A percentile compares a stretch with the other conserved stretches of the same genome.
Conservation (phyloP, 2,888 invertebrate species). For the Lycaena phlaeas region DNA sequence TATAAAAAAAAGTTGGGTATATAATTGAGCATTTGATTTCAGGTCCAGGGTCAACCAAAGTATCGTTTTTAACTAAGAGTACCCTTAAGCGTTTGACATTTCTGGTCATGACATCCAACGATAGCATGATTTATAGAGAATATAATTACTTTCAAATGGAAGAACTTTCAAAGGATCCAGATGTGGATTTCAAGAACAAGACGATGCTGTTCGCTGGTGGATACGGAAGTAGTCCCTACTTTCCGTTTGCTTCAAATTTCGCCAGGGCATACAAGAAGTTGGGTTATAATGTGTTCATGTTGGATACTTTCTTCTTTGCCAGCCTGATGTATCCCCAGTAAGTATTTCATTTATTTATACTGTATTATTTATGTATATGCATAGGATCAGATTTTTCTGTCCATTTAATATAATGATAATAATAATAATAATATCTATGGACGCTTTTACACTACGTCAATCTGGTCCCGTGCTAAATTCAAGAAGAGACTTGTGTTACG, state of each 20-base stretch:
- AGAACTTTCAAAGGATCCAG: not conserved
- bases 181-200: not conserved
- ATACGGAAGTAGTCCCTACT: not conserved
- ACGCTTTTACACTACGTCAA: too few species aligned
- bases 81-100: not conserved
- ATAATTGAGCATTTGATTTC: too few species aligned
- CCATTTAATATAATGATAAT: too few species aligned
- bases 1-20: too few species aligned
- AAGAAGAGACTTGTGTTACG: too few species aligned
- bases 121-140: not conserved
- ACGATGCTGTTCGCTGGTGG: slow-evolving; percentile 3
- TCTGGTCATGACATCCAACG: not conserved
- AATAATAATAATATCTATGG: too few species aligned
- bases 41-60: not conserved
- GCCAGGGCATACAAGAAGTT: not conserved
- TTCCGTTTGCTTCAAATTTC: not conserved
- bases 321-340: not conserved
- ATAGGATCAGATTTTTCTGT: too few species aligned
- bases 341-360: not conserved
- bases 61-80: not conserved
- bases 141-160: slow-evolving; percentile 4
- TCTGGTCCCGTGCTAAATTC: too few species aligned
- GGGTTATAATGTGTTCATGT: slow-evolving; percentile 1
- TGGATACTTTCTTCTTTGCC: slow-evolving; percentile 1
- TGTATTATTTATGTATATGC: too few species aligned